A percentile compares a stretch with the other conserved stretches of the same genome.
Conservation (phyloP, 2,113 vertebrate genomes). For the Pteropus alecto region DNA sequence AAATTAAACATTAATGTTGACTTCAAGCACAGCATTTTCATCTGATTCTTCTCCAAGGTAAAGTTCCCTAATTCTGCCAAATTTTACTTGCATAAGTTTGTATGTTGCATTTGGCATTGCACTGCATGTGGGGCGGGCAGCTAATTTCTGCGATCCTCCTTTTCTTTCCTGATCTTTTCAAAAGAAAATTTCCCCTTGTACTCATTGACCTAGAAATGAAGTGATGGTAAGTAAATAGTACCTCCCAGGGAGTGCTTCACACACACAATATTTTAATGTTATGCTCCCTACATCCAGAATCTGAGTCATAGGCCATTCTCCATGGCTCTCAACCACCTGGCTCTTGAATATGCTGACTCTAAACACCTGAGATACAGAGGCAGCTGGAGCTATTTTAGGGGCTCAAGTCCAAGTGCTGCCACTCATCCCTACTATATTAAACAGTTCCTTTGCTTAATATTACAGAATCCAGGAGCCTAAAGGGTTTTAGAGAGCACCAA, state of each 20-base stretch:
- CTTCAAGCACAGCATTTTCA: not conserved
- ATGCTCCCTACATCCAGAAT: not conserved
- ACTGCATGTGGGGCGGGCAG: accelerated
- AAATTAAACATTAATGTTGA: conserved; percentile 48
- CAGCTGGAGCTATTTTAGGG: not conserved
- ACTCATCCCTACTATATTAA: not conserved
- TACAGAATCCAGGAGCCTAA: not conserved
- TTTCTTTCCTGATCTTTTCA: conserved; percentile 1
- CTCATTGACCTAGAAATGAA: conserved; percentile 44
- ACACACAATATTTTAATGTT: not conserved
- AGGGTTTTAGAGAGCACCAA: not conserved
- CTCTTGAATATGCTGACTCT: not conserved
- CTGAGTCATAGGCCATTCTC: not conserved
- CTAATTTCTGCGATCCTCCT: not conserved
- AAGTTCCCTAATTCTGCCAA: conserved; percentile 30
- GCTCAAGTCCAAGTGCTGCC: not conserved
- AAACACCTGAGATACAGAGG: not conserved
- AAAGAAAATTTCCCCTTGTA: not conserved
- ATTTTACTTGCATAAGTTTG: not conserved
- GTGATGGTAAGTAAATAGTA: not conserved
- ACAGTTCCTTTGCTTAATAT: not conserved
- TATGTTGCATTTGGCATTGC: not conserved
- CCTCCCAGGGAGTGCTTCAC: not conserved
- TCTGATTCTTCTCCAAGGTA: conserved; percentile 51
- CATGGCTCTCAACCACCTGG: not conserved